These are phyloP conservation scores for Phorcus lineatus DNA, from an alignment of 2,888 invertebrate species.

Conservation along the genomic window DNA sequence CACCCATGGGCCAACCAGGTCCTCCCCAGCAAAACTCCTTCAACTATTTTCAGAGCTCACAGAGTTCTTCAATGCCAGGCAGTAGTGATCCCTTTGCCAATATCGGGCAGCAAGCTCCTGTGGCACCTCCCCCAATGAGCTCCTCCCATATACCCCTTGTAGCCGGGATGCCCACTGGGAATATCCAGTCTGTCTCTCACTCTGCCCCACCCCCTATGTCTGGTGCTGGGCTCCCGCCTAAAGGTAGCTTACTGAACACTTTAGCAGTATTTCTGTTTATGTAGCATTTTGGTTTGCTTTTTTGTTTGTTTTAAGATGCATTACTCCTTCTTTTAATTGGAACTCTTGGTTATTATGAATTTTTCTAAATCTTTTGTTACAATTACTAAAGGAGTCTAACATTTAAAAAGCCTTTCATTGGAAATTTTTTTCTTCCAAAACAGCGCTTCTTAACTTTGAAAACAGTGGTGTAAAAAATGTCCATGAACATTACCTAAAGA, in stretches of 20 bases:
- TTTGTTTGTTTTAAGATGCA: not conserved
- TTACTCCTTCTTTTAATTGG: not conserved
- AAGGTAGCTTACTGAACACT: not conserved
- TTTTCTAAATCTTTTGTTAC: too few relatives aligned
- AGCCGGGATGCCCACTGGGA: not conserved
- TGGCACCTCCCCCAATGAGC: conserved; percentile 33
- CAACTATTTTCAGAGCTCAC: conserved; percentile 38
- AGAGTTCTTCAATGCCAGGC: conserved; percentile 14
- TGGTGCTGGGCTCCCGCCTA: conserved; percentile 12
- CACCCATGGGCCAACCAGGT: conserved; percentile 27
- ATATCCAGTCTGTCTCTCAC: conserved; percentile 1
- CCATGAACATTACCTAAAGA: not conserved
- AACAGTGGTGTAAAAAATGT: not conserved
- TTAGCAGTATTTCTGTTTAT: not conserved
- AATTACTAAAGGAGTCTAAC: too few relatives aligned
- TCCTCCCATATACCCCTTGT: conserved; percentile 31
- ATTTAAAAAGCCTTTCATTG: too few relatives aligned
- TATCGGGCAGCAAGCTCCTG: conserved; percentile 52
- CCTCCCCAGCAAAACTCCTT: conserved; percentile 23
- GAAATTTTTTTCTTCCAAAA: too few relatives aligned
- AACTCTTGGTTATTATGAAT: not conserved
- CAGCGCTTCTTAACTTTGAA: too few relatives aligned
- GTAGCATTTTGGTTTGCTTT: not conserved
- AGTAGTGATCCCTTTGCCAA: conserved; percentile 65
- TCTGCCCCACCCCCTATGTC: not conserved